Base-by-base conservation (phyloP, 1,140 invertebrate genomes). In the Dendroctonus valens region DNA sequence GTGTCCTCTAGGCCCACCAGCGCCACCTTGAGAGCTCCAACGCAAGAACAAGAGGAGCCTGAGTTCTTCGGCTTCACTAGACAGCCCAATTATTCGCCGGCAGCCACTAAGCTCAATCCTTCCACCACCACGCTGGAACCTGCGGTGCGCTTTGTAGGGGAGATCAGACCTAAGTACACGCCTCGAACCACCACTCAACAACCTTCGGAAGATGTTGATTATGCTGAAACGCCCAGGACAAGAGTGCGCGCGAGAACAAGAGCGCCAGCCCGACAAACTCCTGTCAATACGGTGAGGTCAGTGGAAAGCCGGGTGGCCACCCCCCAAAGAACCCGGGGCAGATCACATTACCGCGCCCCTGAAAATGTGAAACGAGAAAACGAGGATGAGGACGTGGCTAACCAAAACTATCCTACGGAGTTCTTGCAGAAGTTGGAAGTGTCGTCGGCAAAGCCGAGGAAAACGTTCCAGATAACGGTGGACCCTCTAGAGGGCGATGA, bases 31-130 rank as follows among this genome's bases (percentile, higher is more conserved):
- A 48, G 44, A 48, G n/a, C 57, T 6, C 14, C 42, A 50, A 62
- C 57, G 70, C 53, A 59, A 7, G 38, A 65, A 59, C n/a, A 72
- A 52, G 71, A 74, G 63, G 60, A 70, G 54, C 62, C 74, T 53
- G 77, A 79, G 59, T 77, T 75, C 50, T 79, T 74, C 67, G 77
- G 77, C 8, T 79, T 79, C 58, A 74, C 77, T 54, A 70, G 75
- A 52, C 62, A 67, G 40, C 77, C 77, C 37, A 72, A 58, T 48
- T 77, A 73, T 55, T 67, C 60, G 26, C 69, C 65, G 63, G 59
- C 66, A 63, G 51, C 61, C 12, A 39, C 60, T 9, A 58, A 49
- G 46, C 26, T 26, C 26, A 26, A 3, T 3, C 41, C 51, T 44
- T 26, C 40, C 5, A 42, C 26, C 26, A 49, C 42, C 12, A 55